Evolutionary conservation across 2,113 vertebrate genomes (phyloP).

Genomic region (Chionomys nivalis): DNA sequence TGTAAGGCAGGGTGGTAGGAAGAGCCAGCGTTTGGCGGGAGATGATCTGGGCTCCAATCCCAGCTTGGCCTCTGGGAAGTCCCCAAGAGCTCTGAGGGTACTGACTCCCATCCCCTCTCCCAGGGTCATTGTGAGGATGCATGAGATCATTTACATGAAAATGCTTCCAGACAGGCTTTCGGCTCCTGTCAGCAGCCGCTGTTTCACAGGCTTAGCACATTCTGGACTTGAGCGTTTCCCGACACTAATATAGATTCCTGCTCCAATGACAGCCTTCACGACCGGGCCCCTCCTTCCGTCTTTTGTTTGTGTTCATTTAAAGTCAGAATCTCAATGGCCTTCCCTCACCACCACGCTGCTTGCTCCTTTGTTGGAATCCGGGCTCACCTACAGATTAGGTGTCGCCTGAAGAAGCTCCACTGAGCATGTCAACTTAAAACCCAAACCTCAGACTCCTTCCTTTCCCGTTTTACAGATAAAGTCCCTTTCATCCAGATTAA

Average conservation of each 20-base stretch:
- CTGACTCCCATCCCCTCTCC: neutral
- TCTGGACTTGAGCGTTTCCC: constrained; percentile 60
- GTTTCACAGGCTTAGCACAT: constrained; percentile 51
- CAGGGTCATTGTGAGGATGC: constrained; percentile 45
- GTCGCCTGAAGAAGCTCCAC: neutral
- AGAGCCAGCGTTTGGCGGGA: constrained; percentile 23
- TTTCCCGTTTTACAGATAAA: neutral
- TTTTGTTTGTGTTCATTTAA: constrained; percentile 59
- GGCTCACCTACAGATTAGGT: neutral
- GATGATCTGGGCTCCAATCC: constrained; percentile 65
- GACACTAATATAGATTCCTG: constrained; percentile 71
- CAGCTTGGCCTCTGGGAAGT: constrained; percentile 53
- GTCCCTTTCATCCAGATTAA: neutral
- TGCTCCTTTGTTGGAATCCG: neutral
- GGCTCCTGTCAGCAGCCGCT: constrained; percentile 70
- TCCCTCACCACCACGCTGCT: fast-evolving
- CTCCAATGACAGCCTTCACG: constrained; percentile 48
- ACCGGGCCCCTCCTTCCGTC: neutral
- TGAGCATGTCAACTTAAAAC: neutral
- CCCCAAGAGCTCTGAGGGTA: neutral
- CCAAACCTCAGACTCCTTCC: neutral
- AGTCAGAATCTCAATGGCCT: neutral
- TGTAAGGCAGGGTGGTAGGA: neutral
- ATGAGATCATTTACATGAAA: constrained; percentile 71
- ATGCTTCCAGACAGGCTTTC: constrained; percentile 57